These are phyloP conservation scores for Knipowitschia caucasica DNA, from an alignment of 2,797 vertebrate genomes.

Conservation along the genomic window DNA sequence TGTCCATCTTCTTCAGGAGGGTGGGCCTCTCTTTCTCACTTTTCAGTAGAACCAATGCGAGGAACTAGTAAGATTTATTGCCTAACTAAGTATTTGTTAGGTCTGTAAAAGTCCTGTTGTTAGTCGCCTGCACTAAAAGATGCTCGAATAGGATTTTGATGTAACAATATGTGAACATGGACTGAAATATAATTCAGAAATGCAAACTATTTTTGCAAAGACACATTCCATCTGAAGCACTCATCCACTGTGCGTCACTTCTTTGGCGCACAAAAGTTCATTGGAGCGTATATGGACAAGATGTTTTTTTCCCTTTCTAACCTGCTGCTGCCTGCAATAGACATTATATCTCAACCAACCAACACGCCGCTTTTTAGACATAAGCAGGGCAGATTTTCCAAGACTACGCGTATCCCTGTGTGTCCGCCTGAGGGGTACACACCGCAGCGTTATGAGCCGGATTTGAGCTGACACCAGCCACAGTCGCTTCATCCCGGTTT, in stretches of 20 bases:
- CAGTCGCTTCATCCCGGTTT: slow-evolving; percentile 62
- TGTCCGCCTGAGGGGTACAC: slow-evolving; percentile 66
- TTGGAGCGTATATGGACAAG: slow-evolving; percentile 38
- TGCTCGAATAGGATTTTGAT: too few relatives aligned
- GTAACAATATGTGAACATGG: too few relatives aligned
- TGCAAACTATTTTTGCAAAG: too few relatives aligned
- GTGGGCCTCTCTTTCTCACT: too few relatives aligned
- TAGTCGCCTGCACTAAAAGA: too few relatives aligned
- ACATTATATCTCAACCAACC: slow-evolving; percentile 39
- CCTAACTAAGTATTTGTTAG: too few relatives aligned
- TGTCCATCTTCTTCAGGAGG: too few relatives aligned
- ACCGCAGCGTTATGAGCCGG: slow-evolving; percentile 62
- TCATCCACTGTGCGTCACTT: slow-evolving; percentile 46
- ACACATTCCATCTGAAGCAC: slow-evolving; percentile 53
- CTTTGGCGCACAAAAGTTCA: slow-evolving; percentile 44
- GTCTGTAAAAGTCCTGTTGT: too few relatives aligned
- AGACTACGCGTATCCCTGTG: slow-evolving; percentile 40
- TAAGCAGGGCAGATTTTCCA: slow-evolving; percentile 35
- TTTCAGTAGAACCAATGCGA: too few relatives aligned
- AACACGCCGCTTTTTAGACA: slow-evolving; percentile 57
- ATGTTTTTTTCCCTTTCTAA: slow-evolving; percentile 46
- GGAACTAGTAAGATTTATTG: too few relatives aligned
- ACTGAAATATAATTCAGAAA: too few relatives aligned
- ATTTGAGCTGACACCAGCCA: slow-evolving; percentile 74
- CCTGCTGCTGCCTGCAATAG: slow-evolving; percentile 43